phyloP scores from a whole-genome alignment of 1,140 invertebrate species.

The Ceratitis capitata region DNA sequence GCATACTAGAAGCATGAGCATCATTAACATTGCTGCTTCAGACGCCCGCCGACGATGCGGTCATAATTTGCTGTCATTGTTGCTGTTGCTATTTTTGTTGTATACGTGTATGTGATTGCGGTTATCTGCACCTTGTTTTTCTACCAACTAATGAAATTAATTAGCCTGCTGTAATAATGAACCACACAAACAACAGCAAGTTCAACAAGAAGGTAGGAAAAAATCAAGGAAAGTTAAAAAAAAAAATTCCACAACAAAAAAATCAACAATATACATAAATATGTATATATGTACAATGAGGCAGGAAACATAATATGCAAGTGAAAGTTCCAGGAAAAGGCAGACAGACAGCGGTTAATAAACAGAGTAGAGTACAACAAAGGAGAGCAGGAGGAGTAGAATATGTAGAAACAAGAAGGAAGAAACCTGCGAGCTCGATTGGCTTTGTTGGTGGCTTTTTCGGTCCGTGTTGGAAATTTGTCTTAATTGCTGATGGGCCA shows the following conservation, averaged over 20 bases:
- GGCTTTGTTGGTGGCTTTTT: not conserved
- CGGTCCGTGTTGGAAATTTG: not conserved
- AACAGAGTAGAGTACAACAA: not conserved
- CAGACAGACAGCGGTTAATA: not conserved
- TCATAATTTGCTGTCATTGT: constrained; percentile 4
- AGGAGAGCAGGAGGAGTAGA: not conserved
- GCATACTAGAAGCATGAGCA: not conserved
- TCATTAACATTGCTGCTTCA: not conserved
- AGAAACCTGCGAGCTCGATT: not conserved
- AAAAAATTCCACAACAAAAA: not conserved
- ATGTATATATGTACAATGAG: not conserved
- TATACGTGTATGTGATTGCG: not conserved
- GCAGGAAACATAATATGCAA: not conserved
- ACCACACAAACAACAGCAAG: constrained; percentile 21
- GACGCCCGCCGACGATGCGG: not conserved
- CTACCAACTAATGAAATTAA: constrained; percentile 42
- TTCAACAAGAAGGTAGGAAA: not conserved
- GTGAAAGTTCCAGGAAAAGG: not conserved
- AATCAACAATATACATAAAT: not conserved
- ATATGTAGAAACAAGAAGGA: not conserved
- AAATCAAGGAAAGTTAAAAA: not conserved
- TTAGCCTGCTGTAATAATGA: constrained; percentile 42
- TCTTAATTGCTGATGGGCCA: constrained; percentile 28
- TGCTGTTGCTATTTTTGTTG: not conserved
- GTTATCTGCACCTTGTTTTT: constrained; percentile 29